A percentile compares a stretch with the other conserved stretches of the same genome.
Evolutionary conservation across 2,113 vertebrate genomes (phyloP).

Genomic region (Paratilapia polleni): DNA sequence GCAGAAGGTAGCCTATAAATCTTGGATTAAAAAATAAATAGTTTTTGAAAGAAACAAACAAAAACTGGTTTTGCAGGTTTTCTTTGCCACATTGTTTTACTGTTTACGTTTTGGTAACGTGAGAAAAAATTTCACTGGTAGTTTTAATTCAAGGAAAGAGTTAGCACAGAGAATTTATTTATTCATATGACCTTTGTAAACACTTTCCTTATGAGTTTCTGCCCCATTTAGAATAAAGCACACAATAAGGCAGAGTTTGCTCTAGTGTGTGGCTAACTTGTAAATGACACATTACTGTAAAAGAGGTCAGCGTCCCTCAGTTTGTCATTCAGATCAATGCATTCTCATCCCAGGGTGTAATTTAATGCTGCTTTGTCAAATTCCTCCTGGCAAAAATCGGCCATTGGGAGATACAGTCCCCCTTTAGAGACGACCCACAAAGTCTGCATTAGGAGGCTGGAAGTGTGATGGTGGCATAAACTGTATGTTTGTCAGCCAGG

Average conservation of each 20-base stretch:
- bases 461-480: not conserved
- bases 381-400: too few relatives aligned
- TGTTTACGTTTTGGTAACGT: not conserved
- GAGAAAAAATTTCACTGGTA: not conserved
- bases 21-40: constrained; percentile 75
- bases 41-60: not conserved
- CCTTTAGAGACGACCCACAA: not conserved
- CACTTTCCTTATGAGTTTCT: not conserved
- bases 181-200: not conserved
- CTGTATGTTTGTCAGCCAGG: not conserved
- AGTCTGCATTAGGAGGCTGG: not conserved
- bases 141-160: not conserved
- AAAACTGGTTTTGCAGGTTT: not conserved
- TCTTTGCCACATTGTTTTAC: constrained; percentile 3
- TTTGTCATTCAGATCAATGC: not conserved
- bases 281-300: too few relatives aligned
- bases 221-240: too few relatives aligned
- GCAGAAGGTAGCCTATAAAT: constrained; percentile 75
- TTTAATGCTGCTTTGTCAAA: not conserved
- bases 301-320: not conserved
- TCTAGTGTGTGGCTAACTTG: too few relatives aligned
- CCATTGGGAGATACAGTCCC: not conserved
- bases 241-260: too few relatives aligned
- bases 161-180: not conserved
- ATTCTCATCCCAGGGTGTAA: not conserved